Percentiles rank a stretch among this genome's conserved stretches.
These are phyloP conservation scores for Eumacrocentrus americanus DNA, from an alignment of 2,888 invertebrate genomes.

Conservation along the genomic window DNA sequence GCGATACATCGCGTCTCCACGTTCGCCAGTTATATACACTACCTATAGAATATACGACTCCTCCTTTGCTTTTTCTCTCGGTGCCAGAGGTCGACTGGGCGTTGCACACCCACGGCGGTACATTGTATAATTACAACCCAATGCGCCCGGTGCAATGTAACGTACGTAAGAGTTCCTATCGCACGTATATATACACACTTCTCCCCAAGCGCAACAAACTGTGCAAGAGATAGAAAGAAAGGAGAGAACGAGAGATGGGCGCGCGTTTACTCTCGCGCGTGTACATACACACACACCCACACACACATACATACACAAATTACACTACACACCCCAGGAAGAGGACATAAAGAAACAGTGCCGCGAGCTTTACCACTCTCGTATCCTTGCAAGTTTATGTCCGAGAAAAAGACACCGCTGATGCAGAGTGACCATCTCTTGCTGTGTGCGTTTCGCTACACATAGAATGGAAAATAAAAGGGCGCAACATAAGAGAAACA, in stretches of 20 bases:
- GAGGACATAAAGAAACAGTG: slow-evolving; percentile 1
- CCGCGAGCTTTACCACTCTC: slow-evolving; percentile 12
- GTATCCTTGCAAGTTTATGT: background rate
- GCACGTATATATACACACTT: background rate
- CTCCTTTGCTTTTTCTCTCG: slow-evolving; percentile 19
- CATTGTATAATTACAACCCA: slow-evolving; percentile 49
- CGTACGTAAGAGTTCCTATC: slow-evolving; percentile 18
- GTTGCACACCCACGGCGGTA: slow-evolving; percentile 42
- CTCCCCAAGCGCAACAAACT: background rate
- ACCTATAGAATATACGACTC: background rate
- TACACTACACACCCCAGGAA: background rate
- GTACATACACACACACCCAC: background rate
- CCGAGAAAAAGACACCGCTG: background rate
- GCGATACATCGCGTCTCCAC: too few relatives aligned
- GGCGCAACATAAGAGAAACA: too few relatives aligned
- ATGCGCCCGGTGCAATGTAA: slow-evolving; percentile 24
- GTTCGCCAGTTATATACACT: background rate
- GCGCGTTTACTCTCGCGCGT: background rate
- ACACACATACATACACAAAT: background rate
- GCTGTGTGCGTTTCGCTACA: background rate
- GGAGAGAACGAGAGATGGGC: background rate
- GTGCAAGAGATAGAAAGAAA: too few relatives aligned
- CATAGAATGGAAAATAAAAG: background rate
- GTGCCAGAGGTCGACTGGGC: slow-evolving; percentile 27
- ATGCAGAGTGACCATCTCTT: too few relatives aligned